Evolutionary conservation across 2,888 invertebrate species (phyloP), one percentile per base, ranked within the genome.

Genomic region (Myopa testacea): DNA sequence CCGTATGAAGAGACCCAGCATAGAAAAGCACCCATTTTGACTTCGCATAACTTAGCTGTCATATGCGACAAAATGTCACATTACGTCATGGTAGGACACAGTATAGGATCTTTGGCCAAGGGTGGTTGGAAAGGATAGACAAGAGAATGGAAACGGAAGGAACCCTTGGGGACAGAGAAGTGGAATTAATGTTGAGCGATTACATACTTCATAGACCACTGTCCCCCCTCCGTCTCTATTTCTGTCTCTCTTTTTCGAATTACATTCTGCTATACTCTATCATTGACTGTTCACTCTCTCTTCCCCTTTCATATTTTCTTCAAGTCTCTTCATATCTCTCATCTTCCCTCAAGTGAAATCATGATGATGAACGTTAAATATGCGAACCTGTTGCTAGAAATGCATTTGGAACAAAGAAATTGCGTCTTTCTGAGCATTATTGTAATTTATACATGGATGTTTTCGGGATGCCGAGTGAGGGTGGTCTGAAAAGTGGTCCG

Each of bases 11-110:
- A 45, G 45, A 45, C 2, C 45, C 10, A 26, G 26, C 26, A 26
- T 1, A 26, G 26, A 26, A 2, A 26, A 1, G 26, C 26, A 26
- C 26, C 1, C 45, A 45, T 45, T 45, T 45, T 6, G 45, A 45
- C 45, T 45, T 45, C 45, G 45, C 45, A 45, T 45, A 45, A 45
- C 45, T 45, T 65, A 74, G 65, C 65, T 74, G 74, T 74, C 74
- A 65, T 52, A 74, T 74, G 50, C 74, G 74, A 74, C 65, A 65
- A 70, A 68, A 75, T 75, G 75, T 69, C 69, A 75, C 75, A 75
- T 75, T 58, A 75, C 60, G 75, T 75, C 69, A 75, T 60, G 12
- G 52, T 7, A 4, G 37, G 14, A 37, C 10, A 55, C 55, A 55
- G 55, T 16, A n/a, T 6, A 10, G n/a, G 14, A n/a, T n/a, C 55